These are phyloP conservation scores for Chironomus tepperi DNA, from an alignment of 1,140 invertebrate species.

Conservation along the genomic window DNA sequence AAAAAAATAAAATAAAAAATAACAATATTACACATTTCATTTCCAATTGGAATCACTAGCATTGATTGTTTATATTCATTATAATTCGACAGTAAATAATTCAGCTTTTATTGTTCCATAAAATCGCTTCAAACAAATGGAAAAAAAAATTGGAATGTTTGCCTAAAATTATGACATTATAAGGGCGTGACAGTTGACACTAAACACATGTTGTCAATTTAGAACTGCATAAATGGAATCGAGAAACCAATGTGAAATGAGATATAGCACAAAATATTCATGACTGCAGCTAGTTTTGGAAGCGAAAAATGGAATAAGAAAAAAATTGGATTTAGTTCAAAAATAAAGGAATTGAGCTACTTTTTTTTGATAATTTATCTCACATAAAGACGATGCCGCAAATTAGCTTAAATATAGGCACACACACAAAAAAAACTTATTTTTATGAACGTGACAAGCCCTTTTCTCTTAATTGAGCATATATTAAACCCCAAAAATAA, in stretches of 20 bases:
- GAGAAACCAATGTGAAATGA: too few species aligned
- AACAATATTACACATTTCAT: too few species aligned
- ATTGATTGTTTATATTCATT: too few species aligned
- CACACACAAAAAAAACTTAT: neutral
- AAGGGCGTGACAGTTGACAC: constrained; percentile 13
- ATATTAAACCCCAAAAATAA: neutral
- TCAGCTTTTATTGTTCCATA: constrained; percentile 8
- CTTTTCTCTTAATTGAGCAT: constrained; percentile 16
- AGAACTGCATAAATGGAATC: neutral
- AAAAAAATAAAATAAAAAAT: too few species aligned
- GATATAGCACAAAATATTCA: too few species aligned
- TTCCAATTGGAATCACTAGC: too few species aligned
- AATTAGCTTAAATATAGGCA: neutral
- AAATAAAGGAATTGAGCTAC: neutral
- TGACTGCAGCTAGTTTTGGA: too few species aligned
- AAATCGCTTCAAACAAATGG: constrained; percentile 12
- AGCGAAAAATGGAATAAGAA: too few species aligned
- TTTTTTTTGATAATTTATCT: neutral
- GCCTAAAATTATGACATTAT: constrained; percentile 17
- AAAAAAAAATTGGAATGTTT: constrained; percentile 1
- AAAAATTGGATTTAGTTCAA: too few species aligned
- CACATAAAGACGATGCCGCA: neutral
- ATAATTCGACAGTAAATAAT: too few species aligned
- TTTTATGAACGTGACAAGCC: constrained; percentile 17
- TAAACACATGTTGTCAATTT: constrained; percentile 20